Conservation (phyloP, 2,888 invertebrate species). For the Piscicola geometra region DNA sequence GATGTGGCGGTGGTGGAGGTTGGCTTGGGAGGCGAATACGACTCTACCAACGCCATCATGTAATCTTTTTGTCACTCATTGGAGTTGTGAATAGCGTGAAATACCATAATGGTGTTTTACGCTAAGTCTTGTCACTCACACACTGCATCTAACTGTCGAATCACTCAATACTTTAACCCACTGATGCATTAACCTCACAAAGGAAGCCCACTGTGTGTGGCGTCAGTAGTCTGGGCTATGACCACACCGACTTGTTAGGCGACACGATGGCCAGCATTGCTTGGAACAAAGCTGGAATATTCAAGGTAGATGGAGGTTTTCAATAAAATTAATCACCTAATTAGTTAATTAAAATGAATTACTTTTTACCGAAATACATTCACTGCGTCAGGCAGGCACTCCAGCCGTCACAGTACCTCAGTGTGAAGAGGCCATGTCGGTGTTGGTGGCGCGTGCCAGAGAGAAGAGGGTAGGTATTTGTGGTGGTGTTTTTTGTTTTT, state of each 20-base stretch:
- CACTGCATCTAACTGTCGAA: no score
- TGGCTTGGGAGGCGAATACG: slow-evolving; percentile 90
- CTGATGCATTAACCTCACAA: slow-evolving; percentile 32
- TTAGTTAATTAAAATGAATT: not conserved
- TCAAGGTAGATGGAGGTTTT: slow-evolving; percentile 63
- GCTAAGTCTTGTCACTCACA: no score
- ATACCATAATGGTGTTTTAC: no score
- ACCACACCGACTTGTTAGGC: slow-evolving; percentile 81
- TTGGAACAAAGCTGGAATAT: slow-evolving; percentile 89
- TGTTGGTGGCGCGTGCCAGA: slow-evolving; percentile 65
- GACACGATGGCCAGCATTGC: slow-evolving; percentile 80
- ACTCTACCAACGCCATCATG: slow-evolving; percentile 87
- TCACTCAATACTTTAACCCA: no score
- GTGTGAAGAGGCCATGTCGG: slow-evolving; percentile 62
- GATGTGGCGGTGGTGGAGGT: slow-evolving; percentile 93
- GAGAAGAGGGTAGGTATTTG: slow-evolving; percentile 65
- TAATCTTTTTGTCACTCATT: slow-evolving; percentile 51
- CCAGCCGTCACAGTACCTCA: slow-evolving; percentile 63
- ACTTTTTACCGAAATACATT: not conserved
- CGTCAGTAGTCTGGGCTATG: slow-evolving; percentile 81
- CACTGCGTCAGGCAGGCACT: slow-evolving; percentile 62
- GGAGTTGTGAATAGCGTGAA: no score
- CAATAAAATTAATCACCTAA: slow-evolving; percentile 7
- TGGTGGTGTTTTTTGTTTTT: not conserved
- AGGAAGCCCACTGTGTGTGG: slow-evolving; percentile 80